Evolutionary conservation across 2,113 vertebrate species (phyloP), one percentile per base, ranked within the genome.

Genomic region (Strigops habroptila): DNA sequence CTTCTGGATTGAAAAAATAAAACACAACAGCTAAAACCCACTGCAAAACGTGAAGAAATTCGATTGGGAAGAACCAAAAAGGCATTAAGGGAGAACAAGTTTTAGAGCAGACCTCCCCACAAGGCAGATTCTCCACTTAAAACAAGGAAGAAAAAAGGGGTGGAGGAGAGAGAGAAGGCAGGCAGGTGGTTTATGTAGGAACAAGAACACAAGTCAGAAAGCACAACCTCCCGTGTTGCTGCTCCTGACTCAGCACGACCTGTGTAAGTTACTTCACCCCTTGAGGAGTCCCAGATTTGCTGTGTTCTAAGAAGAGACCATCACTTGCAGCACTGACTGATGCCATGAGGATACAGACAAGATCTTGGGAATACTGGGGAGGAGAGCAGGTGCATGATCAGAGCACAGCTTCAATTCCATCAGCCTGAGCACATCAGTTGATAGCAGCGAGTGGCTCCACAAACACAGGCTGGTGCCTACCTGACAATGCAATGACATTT

Each of bases 321-420:
- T 10, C 79, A 35, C 27, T 6, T 5, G n/a, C 59, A 71, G 65
- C 64, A 24, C 43, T 16, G 35, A 18, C 35, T 6, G 71, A 16
- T 0, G 4, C 43, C 57, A 55, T 0, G 46, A 25, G 8, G 23
- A 14, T 14, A 18, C 28, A 21, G 63, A 16, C 9, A 11, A 25
- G 69, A 6, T 9, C 33, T 25, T 9, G 1, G 7, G 43, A 39
- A 27, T 0, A 0, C 9, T 3, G 1, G 23, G 6, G 68, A 19
- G 39, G 39, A 5, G 10, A 46, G 80, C 71, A 88, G 86, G 27
- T 23, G 67, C 41, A 28, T 3, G 24, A 81, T 81, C 52, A 48
- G 12, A 63, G 46, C 74, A 8, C 1, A 28, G 62, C 30, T 64
- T 30, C 3, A 37, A 7, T 28, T 2, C 4, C 44, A 33, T 1